phyloP scores from a whole-genome alignment of 1,140 invertebrate species.

The Octopus bimaculoides region DNA sequence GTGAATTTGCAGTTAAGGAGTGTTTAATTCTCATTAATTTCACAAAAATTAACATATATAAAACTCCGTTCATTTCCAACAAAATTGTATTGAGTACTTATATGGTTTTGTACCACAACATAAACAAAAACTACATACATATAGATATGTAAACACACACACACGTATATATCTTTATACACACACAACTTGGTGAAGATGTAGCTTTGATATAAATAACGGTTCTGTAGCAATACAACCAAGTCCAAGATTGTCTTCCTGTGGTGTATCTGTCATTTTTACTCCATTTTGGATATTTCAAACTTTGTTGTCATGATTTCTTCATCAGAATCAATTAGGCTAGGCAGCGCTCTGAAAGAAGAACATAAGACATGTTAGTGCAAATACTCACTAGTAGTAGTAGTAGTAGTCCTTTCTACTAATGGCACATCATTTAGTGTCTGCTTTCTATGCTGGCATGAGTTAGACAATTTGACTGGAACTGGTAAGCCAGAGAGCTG shows the following conservation, averaged over 20 bases:
- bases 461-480: no score
- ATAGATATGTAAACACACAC: not conserved
- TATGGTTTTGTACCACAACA: no score
- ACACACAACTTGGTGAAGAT: not conserved
- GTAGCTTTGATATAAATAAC: not conserved
- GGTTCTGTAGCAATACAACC: not conserved
- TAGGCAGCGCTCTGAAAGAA: slow-evolving; percentile 66
- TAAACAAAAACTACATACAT: not conserved
- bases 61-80: no score
- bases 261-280: slow-evolving; percentile 8
- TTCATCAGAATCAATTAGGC: slow-evolving; percentile 81
- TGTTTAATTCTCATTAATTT: no score
- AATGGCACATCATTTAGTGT: no score
- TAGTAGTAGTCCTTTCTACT: no score
- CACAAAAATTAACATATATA: no score
- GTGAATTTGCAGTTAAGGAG: no score
- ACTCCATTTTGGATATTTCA: slow-evolving; percentile 91
- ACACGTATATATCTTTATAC: not conserved
- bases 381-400: no score
- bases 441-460: no score
- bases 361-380: not conserved
- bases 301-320: slow-evolving; percentile 85
- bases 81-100: no score
- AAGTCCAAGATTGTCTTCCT: not conserved
- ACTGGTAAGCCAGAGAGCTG: no score